Evolutionary conservation across 2,888 invertebrate species (phyloP).

Genomic region (Portevinia maculata): DNA sequence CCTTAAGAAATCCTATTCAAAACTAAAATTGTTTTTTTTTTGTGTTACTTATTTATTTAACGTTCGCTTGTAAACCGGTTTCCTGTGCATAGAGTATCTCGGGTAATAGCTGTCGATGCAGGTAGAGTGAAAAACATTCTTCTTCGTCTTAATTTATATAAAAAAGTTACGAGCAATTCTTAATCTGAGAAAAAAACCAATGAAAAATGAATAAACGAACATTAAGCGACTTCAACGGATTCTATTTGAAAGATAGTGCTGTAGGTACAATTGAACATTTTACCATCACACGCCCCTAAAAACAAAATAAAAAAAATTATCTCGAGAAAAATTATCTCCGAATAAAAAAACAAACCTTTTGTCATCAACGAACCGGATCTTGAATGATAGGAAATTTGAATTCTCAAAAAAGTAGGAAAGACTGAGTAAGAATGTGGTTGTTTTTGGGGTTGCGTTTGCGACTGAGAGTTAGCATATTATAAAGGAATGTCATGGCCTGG

Average conservation of each 20-base stretch:
- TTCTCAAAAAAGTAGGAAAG: conserved; percentile 13
- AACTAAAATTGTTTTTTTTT: not conserved
- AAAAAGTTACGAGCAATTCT: conserved; percentile 22
- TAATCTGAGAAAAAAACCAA: conserved; percentile 44
- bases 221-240: conserved; percentile 10
- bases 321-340: no score
- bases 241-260: conserved; percentile 11
- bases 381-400: conserved; percentile 67
- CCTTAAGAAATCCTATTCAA: conserved; percentile 16
- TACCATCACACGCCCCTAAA: conserved; percentile 51
- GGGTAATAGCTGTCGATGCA: conserved; percentile 21
- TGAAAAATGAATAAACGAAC: conserved; percentile 39
- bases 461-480: no score
- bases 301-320: not conserved
- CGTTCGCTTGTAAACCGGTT: conserved; percentile 30
- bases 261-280: conserved; percentile 9
- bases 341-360: conserved; percentile 25
- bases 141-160: conserved; percentile 21
- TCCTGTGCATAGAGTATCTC: conserved; percentile 3
- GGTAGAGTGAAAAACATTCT: conserved; percentile 10
- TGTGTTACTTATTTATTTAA: conserved; percentile 12
- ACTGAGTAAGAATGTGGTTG: not conserved
- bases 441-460: no score
- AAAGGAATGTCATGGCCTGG: not conserved
- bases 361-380: conserved; percentile 66